phyloP scores from a whole-genome alignment of 2,888 invertebrate species.

The Drosophila neotestacea region DNA sequence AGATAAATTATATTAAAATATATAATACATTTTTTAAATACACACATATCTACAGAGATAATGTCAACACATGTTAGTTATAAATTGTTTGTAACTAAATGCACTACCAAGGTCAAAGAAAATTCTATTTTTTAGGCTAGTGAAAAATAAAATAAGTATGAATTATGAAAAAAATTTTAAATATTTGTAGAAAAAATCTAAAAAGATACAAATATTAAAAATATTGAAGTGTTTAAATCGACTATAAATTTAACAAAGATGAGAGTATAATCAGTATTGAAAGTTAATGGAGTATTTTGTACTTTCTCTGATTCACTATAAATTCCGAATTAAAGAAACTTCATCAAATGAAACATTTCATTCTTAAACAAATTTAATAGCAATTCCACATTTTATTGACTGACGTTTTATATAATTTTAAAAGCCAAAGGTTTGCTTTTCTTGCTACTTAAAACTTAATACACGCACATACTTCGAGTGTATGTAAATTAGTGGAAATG shows the following conservation, averaged over 20 bases:
- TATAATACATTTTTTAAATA: background rate
- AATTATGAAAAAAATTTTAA: too few relatives aligned
- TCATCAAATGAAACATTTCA: slow-evolving; percentile 2
- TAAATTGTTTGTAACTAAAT: background rate
- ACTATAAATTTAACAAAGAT: too few relatives aligned
- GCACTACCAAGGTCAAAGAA: background rate
- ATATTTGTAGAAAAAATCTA: too few relatives aligned
- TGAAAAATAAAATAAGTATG: too few relatives aligned
- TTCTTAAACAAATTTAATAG: background rate
- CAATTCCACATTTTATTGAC: slow-evolving; percentile 2
- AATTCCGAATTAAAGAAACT: background rate
- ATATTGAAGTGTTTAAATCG: too few relatives aligned
- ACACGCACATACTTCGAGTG: slow-evolving; percentile 7
- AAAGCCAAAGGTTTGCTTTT: background rate
- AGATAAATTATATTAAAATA: background rate
- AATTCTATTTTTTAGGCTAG: too few relatives aligned
- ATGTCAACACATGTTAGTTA: too few relatives aligned
- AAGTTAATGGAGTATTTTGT: too few relatives aligned
- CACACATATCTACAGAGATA: background rate
- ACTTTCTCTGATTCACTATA: too few relatives aligned
- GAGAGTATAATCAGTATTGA: too few relatives aligned
- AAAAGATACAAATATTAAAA: too few relatives aligned
- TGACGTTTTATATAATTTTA: background rate
- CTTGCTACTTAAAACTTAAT: slow-evolving; percentile 7
- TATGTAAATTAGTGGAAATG: slow-evolving; percentile 58